Evolutionary conservation across 2,888 invertebrate genomes (phyloP).

Genomic region (Odontomyia ornata): DNA sequence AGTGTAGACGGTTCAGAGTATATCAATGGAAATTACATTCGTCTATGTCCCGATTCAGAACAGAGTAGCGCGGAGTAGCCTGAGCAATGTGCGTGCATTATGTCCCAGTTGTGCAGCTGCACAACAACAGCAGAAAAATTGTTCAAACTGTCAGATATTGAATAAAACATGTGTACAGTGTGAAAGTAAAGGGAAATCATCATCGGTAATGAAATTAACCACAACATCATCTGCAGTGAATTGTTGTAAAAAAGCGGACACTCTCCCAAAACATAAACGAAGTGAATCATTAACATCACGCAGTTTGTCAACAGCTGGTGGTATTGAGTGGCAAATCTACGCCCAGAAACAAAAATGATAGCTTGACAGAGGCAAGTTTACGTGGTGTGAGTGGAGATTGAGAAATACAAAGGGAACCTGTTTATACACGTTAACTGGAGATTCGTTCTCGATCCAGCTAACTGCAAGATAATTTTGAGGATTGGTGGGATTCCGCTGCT

Average conservation of each 20-base stretch:
- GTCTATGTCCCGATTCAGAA: constrained; percentile 66
- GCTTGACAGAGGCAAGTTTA: no score
- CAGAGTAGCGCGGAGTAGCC: constrained; percentile 62
- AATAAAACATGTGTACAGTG: constrained; percentile 65
- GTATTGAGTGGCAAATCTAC: constrained; percentile 30
- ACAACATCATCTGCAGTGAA: constrained; percentile 56
- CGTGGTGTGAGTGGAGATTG: no score
- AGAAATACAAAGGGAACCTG: no score
- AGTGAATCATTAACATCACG: constrained; percentile 61
- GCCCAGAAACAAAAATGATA: no score
- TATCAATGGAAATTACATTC: constrained; percentile 97
- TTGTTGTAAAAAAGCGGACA: constrained; percentile 58
- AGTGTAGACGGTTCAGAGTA: constrained; percentile 88
- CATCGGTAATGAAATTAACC: constrained; percentile 54
- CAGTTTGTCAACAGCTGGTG: constrained; percentile 45
- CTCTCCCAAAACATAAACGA: constrained; percentile 61
- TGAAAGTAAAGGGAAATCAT: constrained; percentile 59
- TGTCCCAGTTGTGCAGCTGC: constrained; percentile 65
- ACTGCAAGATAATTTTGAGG: no score
- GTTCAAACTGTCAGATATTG: constrained; percentile 58
- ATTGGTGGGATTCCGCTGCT: no score
- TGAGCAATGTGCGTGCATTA: constrained; percentile 59
- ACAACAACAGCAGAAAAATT: constrained; percentile 60
- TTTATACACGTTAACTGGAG: no score
- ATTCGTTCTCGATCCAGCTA: no score